Evolutionary conservation across 2,113 vertebrate species (phyloP).

Genomic region (Meles meles): DNA sequence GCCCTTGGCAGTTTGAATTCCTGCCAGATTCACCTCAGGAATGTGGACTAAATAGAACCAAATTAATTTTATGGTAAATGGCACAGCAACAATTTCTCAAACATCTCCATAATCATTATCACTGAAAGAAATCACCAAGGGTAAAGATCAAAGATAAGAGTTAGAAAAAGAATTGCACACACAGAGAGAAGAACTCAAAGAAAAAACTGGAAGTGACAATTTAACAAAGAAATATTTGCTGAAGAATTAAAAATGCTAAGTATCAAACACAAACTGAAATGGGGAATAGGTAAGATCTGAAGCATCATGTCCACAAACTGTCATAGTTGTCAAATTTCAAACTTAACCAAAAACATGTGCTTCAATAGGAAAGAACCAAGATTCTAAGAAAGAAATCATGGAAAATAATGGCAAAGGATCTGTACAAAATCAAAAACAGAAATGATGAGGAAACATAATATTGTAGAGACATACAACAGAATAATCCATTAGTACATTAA

Average conservation of each 20-base stretch:
- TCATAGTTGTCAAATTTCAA: neutral
- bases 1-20: neutral
- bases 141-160: neutral
- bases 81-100: neutral
- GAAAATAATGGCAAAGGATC: neutral
- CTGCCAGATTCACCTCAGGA: neutral
- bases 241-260: constrained; percentile 23
- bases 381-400: neutral
- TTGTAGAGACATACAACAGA: neutral
- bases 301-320: neutral
- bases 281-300: neutral
- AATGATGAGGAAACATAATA: neutral
- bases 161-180: neutral
- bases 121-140: neutral
- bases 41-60: neutral
- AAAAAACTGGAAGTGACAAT: neutral
- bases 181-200: neutral
- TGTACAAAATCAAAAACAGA: neutral
- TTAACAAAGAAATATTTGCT: constrained; percentile 7
- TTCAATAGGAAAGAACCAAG: neutral
- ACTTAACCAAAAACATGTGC: neutral
- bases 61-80: neutral
- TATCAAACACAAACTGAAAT: neutral
- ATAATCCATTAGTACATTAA: neutral
- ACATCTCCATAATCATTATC: neutral